phyloP scores from a whole-genome alignment of 2,797 vertebrate genomes.

The Rhabdophis nuchalis region DNA sequence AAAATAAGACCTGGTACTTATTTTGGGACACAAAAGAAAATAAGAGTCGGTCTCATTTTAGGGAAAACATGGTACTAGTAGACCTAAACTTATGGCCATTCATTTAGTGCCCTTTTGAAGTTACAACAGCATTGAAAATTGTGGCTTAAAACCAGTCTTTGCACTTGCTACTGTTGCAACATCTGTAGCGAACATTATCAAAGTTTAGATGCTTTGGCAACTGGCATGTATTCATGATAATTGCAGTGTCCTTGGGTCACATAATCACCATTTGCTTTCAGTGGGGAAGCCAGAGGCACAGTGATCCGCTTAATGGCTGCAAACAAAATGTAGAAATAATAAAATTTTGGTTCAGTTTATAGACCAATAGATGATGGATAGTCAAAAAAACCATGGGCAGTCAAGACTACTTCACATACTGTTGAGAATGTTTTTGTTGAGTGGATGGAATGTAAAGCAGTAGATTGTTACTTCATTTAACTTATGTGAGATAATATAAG shows the following conservation, averaged over 20 bases:
- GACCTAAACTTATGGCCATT: background rate
- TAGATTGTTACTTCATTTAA: background rate
- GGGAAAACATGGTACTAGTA: no score
- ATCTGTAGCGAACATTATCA: background rate
- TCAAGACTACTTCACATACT: background rate
- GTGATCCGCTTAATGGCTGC: background rate
- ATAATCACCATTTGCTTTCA: background rate
- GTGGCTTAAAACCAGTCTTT: background rate
- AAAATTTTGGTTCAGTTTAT: background rate
- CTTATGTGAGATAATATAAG: background rate
- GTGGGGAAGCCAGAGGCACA: background rate
- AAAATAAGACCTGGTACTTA: no score
- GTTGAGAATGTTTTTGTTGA: background rate
- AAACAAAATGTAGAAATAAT: no score
- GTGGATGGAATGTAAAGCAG: background rate
- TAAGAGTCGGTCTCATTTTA: no score
- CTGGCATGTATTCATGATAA: no score
- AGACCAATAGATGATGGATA: background rate
- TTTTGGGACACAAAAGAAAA: no score
- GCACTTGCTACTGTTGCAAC: background rate
- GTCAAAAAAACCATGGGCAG: background rate
- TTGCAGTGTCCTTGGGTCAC: background rate
- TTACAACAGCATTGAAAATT: background rate
- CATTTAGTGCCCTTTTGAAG: background rate
- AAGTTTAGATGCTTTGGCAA: no score